Percentiles rank a stretch among this genome's conserved stretches.
Evolutionary conservation across 2,113 vertebrate genomes (phyloP).

Genomic region (Desmodus rotundus): DNA sequence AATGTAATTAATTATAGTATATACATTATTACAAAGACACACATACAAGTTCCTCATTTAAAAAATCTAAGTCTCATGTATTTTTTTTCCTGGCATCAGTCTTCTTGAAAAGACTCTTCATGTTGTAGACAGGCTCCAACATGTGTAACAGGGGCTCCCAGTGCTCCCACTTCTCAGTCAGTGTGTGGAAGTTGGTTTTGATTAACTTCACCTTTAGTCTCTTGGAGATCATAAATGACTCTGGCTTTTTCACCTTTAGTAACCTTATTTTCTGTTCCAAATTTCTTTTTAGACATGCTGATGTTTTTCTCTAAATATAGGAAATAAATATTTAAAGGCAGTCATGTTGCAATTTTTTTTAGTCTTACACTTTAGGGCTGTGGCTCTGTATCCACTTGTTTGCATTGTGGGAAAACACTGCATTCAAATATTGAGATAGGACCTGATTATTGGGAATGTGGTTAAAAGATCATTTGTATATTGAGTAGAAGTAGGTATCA

Average conservation of each 20-base stretch:
- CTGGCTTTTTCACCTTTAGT: background rate
- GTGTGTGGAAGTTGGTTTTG: background rate
- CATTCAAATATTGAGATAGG: background rate
- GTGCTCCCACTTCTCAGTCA: background rate
- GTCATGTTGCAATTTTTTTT: background rate
- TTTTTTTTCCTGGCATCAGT: background rate
- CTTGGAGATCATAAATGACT: background rate
- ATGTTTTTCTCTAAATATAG: background rate
- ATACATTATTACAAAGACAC: background rate
- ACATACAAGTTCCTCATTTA: background rate
- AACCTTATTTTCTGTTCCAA: background rate
- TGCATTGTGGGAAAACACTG: background rate
- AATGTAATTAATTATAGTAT: background rate
- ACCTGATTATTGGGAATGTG: background rate
- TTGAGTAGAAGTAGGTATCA: background rate
- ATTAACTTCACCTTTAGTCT: background rate
- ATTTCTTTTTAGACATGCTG: background rate
- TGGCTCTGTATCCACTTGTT: background rate
- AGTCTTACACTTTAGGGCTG: background rate
- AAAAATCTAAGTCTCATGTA: background rate
- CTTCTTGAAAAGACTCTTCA: background rate
- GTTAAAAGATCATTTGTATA: background rate
- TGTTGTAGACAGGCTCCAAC: no score
- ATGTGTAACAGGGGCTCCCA: fast-evolving
- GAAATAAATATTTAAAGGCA: background rate